Conservation (phyloP, 2,888 invertebrate genomes). For the Meiosimyza platycephala region DNA sequence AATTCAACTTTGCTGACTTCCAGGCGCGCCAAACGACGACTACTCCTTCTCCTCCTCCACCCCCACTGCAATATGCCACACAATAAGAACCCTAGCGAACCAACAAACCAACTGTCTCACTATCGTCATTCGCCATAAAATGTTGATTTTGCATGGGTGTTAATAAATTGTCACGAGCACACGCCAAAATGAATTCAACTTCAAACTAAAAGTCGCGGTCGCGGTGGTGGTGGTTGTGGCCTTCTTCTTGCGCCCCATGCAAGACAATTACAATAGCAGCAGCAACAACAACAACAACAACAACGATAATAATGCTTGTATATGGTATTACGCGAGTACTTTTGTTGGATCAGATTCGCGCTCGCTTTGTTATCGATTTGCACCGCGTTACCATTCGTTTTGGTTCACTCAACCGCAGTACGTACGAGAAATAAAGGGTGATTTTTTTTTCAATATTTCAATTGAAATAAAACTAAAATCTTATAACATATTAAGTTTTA, state of each 20-base stretch:
- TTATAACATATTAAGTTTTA: no score
- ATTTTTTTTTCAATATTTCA: no score
- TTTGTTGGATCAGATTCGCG: no score
- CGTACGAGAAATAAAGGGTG: no score
- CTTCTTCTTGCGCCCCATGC: background rate
- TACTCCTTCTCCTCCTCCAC: background rate
- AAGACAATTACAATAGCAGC: no score
- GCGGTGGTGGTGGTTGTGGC: background rate
- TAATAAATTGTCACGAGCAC: constrained; percentile 48
- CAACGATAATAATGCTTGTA: background rate
- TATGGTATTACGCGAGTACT: no score
- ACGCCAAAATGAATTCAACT: constrained; percentile 23
- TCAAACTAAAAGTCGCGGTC: background rate
- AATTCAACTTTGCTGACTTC: background rate
- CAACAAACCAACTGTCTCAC: constrained; percentile 1
- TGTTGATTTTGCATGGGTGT: constrained; percentile 45
- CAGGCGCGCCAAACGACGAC: background rate
- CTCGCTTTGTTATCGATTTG: no score
- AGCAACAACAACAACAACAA: background rate
- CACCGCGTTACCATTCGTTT: no score
- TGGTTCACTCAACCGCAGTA: no score
- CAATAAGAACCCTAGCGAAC: constrained; percentile 11
- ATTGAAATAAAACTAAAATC: no score
- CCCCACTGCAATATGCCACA: constrained; percentile 10
- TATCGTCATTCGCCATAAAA: background rate